Evolutionary conservation across 2,797 vertebrate species (phyloP).

Genomic region (Syngnathus acus): DNA sequence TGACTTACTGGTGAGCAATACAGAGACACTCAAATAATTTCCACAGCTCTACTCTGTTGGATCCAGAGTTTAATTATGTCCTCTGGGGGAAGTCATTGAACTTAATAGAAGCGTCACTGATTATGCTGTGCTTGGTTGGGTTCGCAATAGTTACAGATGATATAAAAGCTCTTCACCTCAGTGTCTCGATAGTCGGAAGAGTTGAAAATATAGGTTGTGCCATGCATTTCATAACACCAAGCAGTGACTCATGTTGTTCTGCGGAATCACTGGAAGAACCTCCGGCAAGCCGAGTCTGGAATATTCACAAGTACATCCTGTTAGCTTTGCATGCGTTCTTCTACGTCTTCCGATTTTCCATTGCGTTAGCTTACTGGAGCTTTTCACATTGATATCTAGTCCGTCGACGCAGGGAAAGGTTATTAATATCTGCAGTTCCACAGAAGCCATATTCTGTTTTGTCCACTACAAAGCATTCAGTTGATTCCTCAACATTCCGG

Average conservation of each 20-base stretch:
- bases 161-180: too few species aligned
- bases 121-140: neutral
- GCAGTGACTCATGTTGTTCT: neutral
- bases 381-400: constrained; percentile 44
- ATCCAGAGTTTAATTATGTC: neutral
- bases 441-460: constrained; percentile 1
- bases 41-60: neutral
- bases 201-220: neutral
- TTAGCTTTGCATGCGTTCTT: constrained; percentile 12
- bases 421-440: constrained; percentile 14
- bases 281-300: neutral
- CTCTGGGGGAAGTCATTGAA: neutral
- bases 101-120: neutral
- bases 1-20: neutral
- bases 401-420: constrained; percentile 51
- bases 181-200: neutral
- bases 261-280: neutral
- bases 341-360: constrained; percentile 44
- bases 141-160: too few species aligned
- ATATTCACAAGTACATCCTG: constrained; percentile 8
- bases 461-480: constrained; percentile 1
- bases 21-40: neutral
- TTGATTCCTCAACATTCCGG: constrained; percentile 4
- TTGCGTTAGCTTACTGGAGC: constrained; percentile 34
- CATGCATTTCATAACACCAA: neutral